Conservation (phyloP, 2,888 invertebrate species). For the Lomographa bimaculata region DNA sequence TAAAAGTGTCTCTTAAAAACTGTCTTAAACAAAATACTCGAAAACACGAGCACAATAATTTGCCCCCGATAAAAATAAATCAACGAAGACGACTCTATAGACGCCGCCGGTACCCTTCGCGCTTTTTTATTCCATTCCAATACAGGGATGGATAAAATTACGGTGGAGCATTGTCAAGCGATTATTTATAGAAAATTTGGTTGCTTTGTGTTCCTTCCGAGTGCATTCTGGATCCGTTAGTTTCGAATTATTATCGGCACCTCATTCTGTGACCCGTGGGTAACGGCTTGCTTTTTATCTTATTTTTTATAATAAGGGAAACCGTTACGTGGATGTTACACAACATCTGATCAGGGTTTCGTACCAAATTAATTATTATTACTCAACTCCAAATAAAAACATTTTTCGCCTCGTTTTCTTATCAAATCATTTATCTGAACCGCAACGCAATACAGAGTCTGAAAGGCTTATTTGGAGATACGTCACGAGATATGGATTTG, state of each 20-base stretch:
- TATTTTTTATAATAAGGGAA: constrained; percentile 40
- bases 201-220: constrained; percentile 74
- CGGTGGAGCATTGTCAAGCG: constrained; percentile 72
- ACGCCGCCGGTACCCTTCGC: constrained; percentile 46
- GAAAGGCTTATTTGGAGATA: constrained; percentile 15
- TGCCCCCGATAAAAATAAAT: constrained; percentile 20
- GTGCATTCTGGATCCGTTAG: constrained; percentile 54
- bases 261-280: constrained; percentile 52
- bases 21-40: too few species aligned
- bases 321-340: constrained; percentile 49
- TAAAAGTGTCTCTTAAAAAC: too few species aligned
- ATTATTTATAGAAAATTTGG: constrained; percentile 82
- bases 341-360: constrained; percentile 6
- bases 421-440: constrained; percentile 13
- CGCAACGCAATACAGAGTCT: constrained; percentile 1
- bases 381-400: background rate
- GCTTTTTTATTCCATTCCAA: constrained; percentile 77
- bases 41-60: too few species aligned
- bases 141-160: constrained; percentile 80
- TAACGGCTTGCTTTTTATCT: constrained; percentile 52
- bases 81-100: constrained; percentile 48
- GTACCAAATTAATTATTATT: constrained; percentile 18
- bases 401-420: constrained; percentile 5
- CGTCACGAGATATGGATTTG: constrained; percentile 7
- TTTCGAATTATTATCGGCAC: constrained; percentile 59